Conservation (phyloP, 2,113 vertebrate species). For the Brienomyrus brachyistius region DNA sequence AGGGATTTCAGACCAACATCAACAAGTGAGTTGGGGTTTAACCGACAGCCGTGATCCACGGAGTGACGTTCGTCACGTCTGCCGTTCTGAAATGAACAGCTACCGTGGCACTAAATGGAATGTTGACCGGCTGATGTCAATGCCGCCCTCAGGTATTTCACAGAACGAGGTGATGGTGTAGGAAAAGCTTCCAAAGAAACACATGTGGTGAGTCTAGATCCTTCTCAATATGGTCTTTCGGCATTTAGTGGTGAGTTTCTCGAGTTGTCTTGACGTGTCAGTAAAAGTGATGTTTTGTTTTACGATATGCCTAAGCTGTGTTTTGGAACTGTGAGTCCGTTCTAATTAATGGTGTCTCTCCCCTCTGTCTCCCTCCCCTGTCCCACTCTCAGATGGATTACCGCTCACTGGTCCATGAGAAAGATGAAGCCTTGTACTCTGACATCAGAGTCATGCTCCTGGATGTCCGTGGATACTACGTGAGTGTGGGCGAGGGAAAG, state of each 20-base stretch:
- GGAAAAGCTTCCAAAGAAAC: slow-evolving; percentile 85
- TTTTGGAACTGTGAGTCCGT: not conserved
- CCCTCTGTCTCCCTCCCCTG: not conserved
- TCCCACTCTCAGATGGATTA: slow-evolving; percentile 76
- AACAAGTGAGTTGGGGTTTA: slow-evolving; percentile 55
- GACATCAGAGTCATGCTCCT: slow-evolving; percentile 68
- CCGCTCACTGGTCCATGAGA: slow-evolving; percentile 72
- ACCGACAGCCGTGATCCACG: not conserved
- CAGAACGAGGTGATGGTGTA: slow-evolving; percentile 78
- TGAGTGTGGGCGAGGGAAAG: slow-evolving; percentile 48
- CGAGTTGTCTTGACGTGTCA: not conserved
- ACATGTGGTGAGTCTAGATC: slow-evolving; percentile 69
- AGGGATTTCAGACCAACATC: slow-evolving; percentile 70
- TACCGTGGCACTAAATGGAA: not conserved
- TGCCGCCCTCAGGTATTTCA: slow-evolving; percentile 57
- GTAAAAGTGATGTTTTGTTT: not conserved
- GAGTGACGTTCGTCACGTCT: not conserved
- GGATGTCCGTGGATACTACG: slow-evolving; percentile 77
- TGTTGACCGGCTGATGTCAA: not conserved
- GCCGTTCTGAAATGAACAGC: not conserved
- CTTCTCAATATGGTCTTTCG: not conserved
- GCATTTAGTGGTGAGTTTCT: not conserved
- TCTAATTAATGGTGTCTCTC: not conserved
- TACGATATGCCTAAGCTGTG: not conserved
- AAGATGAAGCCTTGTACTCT: slow-evolving; percentile 64